Evolutionary conservation across 2,888 invertebrate species (phyloP).

Genomic region (Acrocyrtus sp.): DNA sequence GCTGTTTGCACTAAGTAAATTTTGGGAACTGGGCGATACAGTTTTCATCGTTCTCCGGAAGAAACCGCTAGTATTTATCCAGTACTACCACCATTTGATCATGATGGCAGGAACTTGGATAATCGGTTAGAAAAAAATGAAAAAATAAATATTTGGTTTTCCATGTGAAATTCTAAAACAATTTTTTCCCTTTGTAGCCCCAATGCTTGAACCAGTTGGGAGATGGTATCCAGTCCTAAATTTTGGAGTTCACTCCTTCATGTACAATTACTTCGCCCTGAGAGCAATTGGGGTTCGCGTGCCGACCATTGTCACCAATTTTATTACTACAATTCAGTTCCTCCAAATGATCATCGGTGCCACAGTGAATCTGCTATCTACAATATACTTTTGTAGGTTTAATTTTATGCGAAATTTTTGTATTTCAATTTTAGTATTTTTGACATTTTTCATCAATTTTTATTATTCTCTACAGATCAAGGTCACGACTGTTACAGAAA

Average conservation of each 20-base stretch:
- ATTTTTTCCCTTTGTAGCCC: too few species aligned
- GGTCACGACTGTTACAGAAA: conserved; percentile 22
- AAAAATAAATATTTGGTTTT: too few species aligned
- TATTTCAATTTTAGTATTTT: neutral
- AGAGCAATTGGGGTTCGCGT: conserved; percentile 5
- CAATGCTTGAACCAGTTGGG: conserved; percentile 87
- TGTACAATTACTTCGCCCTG: conserved; percentile 40
- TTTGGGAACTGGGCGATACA: conserved; percentile 45
- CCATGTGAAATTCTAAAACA: too few species aligned
- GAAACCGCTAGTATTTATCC: conserved; percentile 91
- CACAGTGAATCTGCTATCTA: conserved; percentile 4
- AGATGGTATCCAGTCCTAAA: conserved; percentile 96
- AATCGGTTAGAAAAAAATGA: too few species aligned
- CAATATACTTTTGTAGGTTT: conserved; percentile 16
- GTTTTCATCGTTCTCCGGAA: conserved; percentile 90
- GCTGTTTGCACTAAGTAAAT: conserved; percentile 37
- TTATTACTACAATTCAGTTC: conserved; percentile 35
- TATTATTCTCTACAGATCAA: neutral
- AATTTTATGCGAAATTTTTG: neutral
- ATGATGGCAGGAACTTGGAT: neutral
- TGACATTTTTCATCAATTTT: neutral
- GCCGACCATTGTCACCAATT: conserved; percentile 12
- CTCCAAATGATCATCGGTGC: conserved; percentile 29
- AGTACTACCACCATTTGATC: conserved; percentile 69
- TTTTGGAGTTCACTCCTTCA: conserved; percentile 79